Evolutionary conservation across 1,140 invertebrate species (phyloP), one percentile per base, ranked within the genome.

Genomic region (Ladona fulva): DNA sequence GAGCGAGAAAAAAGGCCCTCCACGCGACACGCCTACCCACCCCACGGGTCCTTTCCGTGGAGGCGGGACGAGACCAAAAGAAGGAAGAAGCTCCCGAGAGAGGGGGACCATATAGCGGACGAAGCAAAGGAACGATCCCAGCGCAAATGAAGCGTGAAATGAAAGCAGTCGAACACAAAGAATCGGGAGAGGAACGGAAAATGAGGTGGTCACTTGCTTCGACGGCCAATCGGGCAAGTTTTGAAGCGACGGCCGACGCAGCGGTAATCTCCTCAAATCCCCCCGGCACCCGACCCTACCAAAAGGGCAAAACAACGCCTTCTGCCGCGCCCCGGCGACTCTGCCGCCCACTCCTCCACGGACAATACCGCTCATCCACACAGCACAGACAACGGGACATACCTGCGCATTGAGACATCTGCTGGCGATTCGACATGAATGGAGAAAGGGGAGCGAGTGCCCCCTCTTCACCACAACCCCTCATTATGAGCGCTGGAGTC

Each of bases 151-250:
- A 66, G 3, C 52, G 52, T 66, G 52, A 66, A 66, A 66, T 66
- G 52, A 66, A 66, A 66, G 52, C 52, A 66, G 52, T 16, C 52
- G 52, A 12, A 66, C 52, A 66, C 52, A 66, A 66, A 19, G 52
- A 66, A 22, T 22, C 14, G 1, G n/a, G 3, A 66, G n/a, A 66
- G 14, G 52, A 12, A 66, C 12, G 52, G 52, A 66, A 66, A 66
- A 66, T 66, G 52, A 66, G 52, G 52, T 66, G 52, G 16, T 66
- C 52, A 66, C 52, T 66, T 66, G 52, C 52, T 66, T 66, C 52
- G 5, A 66, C n/a, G n/a, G n/a, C n/a, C n/a, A n/a, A n/a, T n/a
- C n/a, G n/a, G n/a, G n/a, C n/a, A n/a, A n/a, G n/a, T n/a, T n/a
- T n/a, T n/a, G n/a, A n/a, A n/a, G n/a, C n/a, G n/a, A n/a, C n/a